Evolutionary conservation across 2,888 invertebrate genomes (phyloP).

Genomic region (Pollenia amentaria): DNA sequence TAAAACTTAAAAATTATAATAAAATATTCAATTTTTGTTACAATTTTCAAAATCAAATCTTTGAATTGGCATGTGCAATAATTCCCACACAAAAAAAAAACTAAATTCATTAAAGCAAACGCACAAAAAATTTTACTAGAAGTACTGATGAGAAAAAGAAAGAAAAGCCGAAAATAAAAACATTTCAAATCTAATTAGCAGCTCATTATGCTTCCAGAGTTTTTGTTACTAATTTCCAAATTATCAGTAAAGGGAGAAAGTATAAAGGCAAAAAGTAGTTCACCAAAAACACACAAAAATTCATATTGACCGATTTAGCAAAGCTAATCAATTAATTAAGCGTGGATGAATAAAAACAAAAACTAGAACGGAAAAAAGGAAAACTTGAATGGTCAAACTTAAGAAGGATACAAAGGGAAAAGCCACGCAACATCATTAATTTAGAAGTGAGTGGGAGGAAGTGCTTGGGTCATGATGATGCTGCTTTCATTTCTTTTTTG

Average conservation of each 20-base stretch:
- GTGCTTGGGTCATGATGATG: constrained; percentile 29
- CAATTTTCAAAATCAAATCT: constrained; percentile 9
- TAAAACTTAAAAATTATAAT: neutral
- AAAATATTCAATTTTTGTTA: neutral
- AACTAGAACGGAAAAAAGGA: constrained; percentile 22
- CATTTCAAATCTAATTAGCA: constrained; percentile 82
- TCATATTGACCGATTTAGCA: constrained; percentile 83
- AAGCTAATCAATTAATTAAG: constrained; percentile 84
- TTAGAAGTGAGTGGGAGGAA: neutral
- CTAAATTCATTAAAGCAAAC: constrained; percentile 40
- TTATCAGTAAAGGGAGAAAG: neutral
- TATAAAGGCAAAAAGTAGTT: constrained; percentile 67
- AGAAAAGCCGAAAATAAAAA: constrained; percentile 59
- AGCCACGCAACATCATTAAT: constrained; percentile 65
- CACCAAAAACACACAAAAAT: constrained; percentile 71
- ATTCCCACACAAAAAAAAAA: constrained; percentile 51
- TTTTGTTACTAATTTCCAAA: constrained; percentile 19
- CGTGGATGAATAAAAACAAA: constrained; percentile 71
- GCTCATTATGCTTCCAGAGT: constrained; percentile 78
- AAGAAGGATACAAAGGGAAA: constrained; percentile 46
- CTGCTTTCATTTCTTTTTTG: constrained; percentile 20
- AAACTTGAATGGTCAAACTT: constrained; percentile 36
- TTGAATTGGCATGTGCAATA: constrained; percentile 26
- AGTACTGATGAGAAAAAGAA: constrained; percentile 30
- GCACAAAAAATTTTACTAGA: neutral